Conservation (phyloP, 2,888 invertebrate genomes). For the Cistogaster globosa region DNA sequence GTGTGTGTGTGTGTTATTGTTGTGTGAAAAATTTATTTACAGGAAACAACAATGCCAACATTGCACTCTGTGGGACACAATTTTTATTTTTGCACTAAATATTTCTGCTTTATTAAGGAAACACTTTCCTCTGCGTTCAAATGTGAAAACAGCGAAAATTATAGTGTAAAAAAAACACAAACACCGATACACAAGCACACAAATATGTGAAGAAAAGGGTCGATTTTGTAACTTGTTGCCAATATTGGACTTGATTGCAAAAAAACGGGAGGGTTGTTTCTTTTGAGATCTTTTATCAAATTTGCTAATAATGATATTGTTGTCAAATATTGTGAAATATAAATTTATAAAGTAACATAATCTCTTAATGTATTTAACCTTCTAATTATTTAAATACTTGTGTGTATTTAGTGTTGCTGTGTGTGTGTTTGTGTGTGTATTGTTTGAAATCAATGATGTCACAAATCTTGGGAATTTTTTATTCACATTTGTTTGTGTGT, state of each 20-base stretch:
- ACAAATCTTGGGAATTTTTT: constrained; percentile 55
- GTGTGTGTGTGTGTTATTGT: background rate
- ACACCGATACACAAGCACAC: background rate
- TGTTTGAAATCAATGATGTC: constrained; percentile 39
- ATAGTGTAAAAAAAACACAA: constrained; percentile 40
- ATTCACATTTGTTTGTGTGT: constrained; percentile 14
- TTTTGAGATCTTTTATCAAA: constrained; percentile 3
- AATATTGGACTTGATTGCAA: constrained; percentile 27
- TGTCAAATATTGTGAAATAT: constrained; percentile 44
- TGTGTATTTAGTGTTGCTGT: background rate
- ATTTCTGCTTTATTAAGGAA: constrained; percentile 48
- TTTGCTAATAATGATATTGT: constrained; percentile 67
- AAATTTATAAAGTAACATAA: constrained; percentile 49
- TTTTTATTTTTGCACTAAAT: constrained; percentile 41
- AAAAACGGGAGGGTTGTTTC: constrained; percentile 47
- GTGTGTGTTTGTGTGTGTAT: background rate
- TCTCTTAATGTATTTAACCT: constrained; percentile 38
- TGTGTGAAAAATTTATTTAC: constrained; percentile 69
- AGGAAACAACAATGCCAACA: constrained; percentile 67
- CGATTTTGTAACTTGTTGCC: constrained; percentile 69
- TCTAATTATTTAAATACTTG: constrained; percentile 61
- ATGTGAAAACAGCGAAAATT: constrained; percentile 63
- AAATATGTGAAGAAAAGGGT: constrained; percentile 29
- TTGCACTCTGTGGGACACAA: constrained; percentile 58
- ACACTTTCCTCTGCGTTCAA: constrained; percentile 43